Evolutionary conservation across 2,888 invertebrate genomes (phyloP), one percentile per base, ranked within the genome.

Genomic region (Orthosia gracilis): DNA sequence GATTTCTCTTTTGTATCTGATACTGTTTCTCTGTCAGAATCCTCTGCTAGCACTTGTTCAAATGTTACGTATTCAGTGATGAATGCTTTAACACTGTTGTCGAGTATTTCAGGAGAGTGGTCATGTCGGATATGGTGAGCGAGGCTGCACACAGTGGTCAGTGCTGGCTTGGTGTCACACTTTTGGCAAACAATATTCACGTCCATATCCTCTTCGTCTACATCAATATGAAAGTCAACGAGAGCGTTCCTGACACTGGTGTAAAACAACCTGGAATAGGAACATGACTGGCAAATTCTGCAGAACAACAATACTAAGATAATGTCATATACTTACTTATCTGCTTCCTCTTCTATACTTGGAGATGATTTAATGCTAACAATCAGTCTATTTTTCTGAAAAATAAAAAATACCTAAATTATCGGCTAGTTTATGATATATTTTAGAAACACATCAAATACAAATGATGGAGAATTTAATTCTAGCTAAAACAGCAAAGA

Each of bases 121-220:
- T 73, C 61, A 9, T 67, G 50, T 4, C 68, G 69, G 4, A 95
- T 76, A 82, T 96, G 96, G 17, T 89, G 79, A 0, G 87, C 82
- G 40, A 96, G 84, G 7, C 78, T 77, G 12, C 87, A 83, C 11
- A 89, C 55, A 9, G 87, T 89, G 17, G 74, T 70, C 11, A 90
- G 82, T 0, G 87, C 76, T 5, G 89, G 87, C 72, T 87, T 84
- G 3, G 82, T 76, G 1, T 70, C 50, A 76, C 96, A 96, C 70
- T 89, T 88, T 78, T 93, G 93, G 73, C 96, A 96, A 40, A 93
- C 92, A 74, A 93, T 90, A 58, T 91, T 85, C 74, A 92, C 80
- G 64, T 92, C 89, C 1, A 88, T 78, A 62, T 82, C 76, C 50
- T 89, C 88, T 59, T 89, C 78, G 40, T 91, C 86, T 52, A 92